phyloP scores from a whole-genome alignment of 1,140 invertebrate genomes.

The Lordiphosa collinella region DNA sequence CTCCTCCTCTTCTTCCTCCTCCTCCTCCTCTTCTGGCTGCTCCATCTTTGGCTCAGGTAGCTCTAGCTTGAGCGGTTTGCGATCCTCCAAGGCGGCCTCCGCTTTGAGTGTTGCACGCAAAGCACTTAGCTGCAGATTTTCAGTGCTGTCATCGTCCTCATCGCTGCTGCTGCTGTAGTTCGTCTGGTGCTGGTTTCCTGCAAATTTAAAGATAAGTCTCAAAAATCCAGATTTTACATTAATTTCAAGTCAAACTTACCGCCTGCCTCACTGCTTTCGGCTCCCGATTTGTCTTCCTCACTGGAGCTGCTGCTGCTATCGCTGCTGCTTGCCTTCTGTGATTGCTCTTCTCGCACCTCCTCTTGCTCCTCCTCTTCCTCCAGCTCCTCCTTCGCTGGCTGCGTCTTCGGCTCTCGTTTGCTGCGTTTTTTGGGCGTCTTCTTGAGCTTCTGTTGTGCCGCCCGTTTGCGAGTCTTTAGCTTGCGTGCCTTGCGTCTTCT shows the following conservation, averaged over 20 bases:
- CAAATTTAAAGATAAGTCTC: not conserved
- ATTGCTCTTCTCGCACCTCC: not conserved
- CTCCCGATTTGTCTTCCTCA: conserved; percentile 19
- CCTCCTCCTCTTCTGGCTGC: not conserved
- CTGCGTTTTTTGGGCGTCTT: conserved; percentile 26
- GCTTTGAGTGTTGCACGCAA: conserved; percentile 41
- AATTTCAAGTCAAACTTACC: conserved; percentile 6
- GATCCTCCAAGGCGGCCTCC: conserved; percentile 35
- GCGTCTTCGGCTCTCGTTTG: conserved; percentile 1
- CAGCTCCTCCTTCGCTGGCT: not conserved
- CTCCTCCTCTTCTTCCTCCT: not conserved
- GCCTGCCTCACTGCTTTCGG: conserved; percentile 15
- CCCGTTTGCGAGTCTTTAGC: conserved; percentile 11
- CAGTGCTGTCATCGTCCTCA: conserved; percentile 38
- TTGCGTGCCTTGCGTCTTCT: conserved; percentile 22
- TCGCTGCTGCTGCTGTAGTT: conserved; percentile 20
- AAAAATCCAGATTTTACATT: not conserved
- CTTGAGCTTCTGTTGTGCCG: not conserved
- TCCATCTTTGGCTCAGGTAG: not conserved
- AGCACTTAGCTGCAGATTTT: conserved; percentile 40
- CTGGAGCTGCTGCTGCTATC: conserved; percentile 33
- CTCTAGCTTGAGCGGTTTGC: conserved; percentile 33
- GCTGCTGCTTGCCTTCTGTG: conserved; percentile 11
- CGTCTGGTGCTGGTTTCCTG: conserved; percentile 8
- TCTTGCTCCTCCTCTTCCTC: not conserved